Evolutionary conservation across 1,140 invertebrate species (phyloP), one percentile per base, ranked within the genome.

Genomic region (Scaptomyza montana): DNA sequence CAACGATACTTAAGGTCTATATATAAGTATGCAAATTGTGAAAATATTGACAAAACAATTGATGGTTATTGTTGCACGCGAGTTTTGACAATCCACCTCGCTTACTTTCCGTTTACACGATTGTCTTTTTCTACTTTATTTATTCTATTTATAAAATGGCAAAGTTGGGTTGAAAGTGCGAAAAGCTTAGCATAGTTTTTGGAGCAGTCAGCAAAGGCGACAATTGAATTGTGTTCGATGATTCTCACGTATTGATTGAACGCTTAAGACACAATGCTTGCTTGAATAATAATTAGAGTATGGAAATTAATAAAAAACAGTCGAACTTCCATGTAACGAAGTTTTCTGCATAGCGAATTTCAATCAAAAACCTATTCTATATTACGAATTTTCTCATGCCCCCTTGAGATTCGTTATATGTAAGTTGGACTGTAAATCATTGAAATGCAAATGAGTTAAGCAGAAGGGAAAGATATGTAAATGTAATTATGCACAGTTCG

Each of bases 41-140:
- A 80, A 87, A 89, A 87, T 87, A 87, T 87, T 87, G 84, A 87
- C 84, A 89, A 87, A 87, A 87, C 84, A 87, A 89, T 87, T 89
- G 84, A 72, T 75, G 72, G 61, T 21, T 25, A 25, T 76, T 78
- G 70, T 4, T 72, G 69, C 84, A 89, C 84, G 82, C 78, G 54
- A 86, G 30, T 64, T 46, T 45, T 25, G 33, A 53, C 21, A 33
- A 33, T 41, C 19, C 41, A 30, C 21, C n/a, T 7, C 6, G 5
- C 39, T 43, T 8, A 43, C 12, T 5, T 33, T 3, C 19, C n/a
- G 8, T 62, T 12, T 43, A 9, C 49, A 39, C 54, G 33, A 69
- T 41, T 45, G 19, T 46, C 41, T 46, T 62, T 66, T 56, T 65
- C 77, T 77, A 49, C 70, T 68, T 61, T 21, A 45, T 54, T 53